phyloP scores from a whole-genome alignment of 2,888 invertebrate genomes.

The Tetragonula carbonaria region DNA sequence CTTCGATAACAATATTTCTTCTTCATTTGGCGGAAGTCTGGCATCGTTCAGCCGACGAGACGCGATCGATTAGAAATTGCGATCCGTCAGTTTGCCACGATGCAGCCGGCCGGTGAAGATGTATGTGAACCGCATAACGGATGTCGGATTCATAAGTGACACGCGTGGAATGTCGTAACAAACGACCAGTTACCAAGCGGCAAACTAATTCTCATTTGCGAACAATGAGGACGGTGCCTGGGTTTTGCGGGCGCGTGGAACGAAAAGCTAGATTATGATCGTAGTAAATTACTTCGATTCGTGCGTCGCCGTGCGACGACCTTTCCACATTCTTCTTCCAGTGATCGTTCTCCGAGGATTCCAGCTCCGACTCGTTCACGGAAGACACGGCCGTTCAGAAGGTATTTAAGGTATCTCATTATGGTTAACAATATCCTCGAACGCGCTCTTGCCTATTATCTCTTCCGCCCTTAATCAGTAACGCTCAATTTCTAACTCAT shows the following conservation, averaged over 20 bases:
- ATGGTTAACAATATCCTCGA: conserved; percentile 55
- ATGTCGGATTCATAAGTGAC: conserved; percentile 36
- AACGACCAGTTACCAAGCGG: conserved; percentile 28
- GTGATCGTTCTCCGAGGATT: background rate
- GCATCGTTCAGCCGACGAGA: background rate
- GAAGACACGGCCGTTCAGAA: conserved; percentile 18
- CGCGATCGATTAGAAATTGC: background rate
- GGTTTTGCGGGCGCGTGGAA: background rate
- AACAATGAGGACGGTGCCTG: conserved; percentile 46
- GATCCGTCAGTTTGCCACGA: background rate
- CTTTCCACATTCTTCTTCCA: background rate
- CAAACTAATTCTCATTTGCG: conserved; percentile 43
- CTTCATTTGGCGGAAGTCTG: background rate
- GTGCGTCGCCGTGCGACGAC: background rate
- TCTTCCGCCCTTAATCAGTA: conserved; percentile 63
- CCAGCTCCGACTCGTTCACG: conserved; percentile 25
- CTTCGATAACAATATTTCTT: background rate
- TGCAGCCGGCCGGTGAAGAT: conserved; percentile 19
- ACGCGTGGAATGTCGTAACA: conserved; percentile 43
- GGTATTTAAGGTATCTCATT: conserved; percentile 46
- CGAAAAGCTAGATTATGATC: background rate
- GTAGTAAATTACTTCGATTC: conserved; percentile 11
- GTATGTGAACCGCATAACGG: conserved; percentile 54
- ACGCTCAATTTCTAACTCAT: conserved; percentile 61
- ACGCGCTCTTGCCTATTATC: conserved; percentile 47